Evolutionary conservation across 1,140 invertebrate genomes (phyloP).

Genomic region (Bicyclus anynana): DNA sequence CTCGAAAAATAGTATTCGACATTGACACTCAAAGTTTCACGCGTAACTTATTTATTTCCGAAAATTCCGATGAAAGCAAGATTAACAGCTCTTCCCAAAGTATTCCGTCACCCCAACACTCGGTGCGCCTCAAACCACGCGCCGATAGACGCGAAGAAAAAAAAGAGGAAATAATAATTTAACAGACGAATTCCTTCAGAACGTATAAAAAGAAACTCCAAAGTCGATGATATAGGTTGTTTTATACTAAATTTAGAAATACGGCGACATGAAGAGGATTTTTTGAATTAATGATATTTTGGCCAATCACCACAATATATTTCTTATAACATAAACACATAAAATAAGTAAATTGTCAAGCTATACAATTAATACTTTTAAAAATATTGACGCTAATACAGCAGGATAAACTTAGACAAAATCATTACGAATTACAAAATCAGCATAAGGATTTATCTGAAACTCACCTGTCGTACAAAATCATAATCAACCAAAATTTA

Average conservation of each 20-base stretch:
- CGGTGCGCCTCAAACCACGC: slow-evolving; percentile 45
- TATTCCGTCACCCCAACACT: slow-evolving; percentile 39
- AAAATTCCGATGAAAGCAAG: slow-evolving; percentile 25
- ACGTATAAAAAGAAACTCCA: slow-evolving; percentile 60
- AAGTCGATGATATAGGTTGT: not conserved
- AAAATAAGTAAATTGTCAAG: too few relatives aligned
- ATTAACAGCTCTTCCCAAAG: slow-evolving; percentile 41
- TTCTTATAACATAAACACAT: too few relatives aligned
- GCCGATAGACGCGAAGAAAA: slow-evolving; percentile 44
- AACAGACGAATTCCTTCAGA: slow-evolving; percentile 54
- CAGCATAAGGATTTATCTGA: too few relatives aligned
- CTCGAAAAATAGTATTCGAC: not conserved
- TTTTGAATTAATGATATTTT: too few relatives aligned
- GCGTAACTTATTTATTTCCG: slow-evolving; percentile 19
- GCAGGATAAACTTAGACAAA: too few relatives aligned
- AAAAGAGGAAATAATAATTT: slow-evolving; percentile 70
- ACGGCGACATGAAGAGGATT: too few relatives aligned
- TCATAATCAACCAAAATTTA: too few relatives aligned
- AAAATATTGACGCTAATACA: too few relatives aligned
- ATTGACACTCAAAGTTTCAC: slow-evolving; percentile 14
- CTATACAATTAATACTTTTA: too few relatives aligned
- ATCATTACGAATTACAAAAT: too few relatives aligned
- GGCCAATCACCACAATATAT: too few relatives aligned
- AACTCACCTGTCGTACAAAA: too few relatives aligned
- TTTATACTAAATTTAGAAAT: not conserved